Evolutionary conservation across 1,140 invertebrate genomes (phyloP), one percentile per base, ranked within the genome.

Genomic region (Drosophila varians): DNA sequence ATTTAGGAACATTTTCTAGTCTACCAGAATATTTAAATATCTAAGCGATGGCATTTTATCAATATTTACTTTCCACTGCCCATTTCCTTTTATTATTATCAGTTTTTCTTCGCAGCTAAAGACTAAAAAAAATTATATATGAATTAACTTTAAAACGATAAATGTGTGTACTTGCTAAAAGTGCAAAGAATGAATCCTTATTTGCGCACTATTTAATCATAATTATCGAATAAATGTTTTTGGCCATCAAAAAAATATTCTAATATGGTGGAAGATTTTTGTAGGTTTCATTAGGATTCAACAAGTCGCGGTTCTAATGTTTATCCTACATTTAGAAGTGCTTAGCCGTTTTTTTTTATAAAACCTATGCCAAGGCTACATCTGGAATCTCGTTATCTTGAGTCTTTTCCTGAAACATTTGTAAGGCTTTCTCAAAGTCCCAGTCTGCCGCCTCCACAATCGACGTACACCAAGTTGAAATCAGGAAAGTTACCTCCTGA

Each of bases 381-480:
- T 73, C 40, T 0, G 80, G 80, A 28, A 84, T 25, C n/a, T 86
- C 43, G 3, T 62, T 55, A 0, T 28, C 16, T 0, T 11, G 9
- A 11, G 46, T 56, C 55, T 74, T 69, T 6, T 45, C 9, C 2
- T 87, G 4, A 19, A 87, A 90, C 34, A 73, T 12, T 1, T 77
- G 18, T 0, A 89, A 8, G 0, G 88, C 74, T 0, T 26, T 8
- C 16, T 78, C 58, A 5, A 89, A 66, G 14, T 83, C 43, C 88
- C 89, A 90, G n/a, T 76, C 51, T 8, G 79, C 83, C 12, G 75
- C 60, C 16, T 89, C 79, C 9, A 84, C 58, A 25, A 90, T 75
- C n/a, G 76, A 54, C 4, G 82, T 89, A 36, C 82, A 89, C 89
- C 89, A 90, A 5, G 75, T 48, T 9, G 70, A 68, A 34, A 72